phyloP scores from a whole-genome alignment of 1,140 invertebrate species.

The Trichonephila inaurata region DNA sequence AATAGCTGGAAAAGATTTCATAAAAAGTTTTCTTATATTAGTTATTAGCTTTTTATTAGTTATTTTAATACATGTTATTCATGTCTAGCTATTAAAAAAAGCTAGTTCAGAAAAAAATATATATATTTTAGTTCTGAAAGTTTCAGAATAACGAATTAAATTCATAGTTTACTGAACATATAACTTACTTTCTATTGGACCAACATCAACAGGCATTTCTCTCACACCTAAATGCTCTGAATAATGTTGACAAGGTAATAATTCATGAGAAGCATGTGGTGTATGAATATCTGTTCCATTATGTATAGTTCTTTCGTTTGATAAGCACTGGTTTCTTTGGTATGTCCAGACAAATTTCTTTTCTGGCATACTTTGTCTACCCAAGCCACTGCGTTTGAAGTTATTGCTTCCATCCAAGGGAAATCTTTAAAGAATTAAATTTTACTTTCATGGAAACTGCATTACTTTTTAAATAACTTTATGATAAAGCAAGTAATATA shows the following conservation, averaged over 20 bases:
- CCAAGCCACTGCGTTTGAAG: constrained; percentile 86
- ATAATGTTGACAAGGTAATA: background rate
- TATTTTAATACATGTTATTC: too few species aligned
- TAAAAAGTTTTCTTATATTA: too few species aligned
- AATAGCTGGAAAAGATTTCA: too few species aligned
- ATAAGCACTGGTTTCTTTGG: constrained; percentile 32
- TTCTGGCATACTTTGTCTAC: constrained; percentile 97
- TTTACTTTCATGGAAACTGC: background rate
- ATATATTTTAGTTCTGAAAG: too few species aligned
- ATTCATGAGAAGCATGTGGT: background rate
- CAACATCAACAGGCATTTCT: constrained; percentile 74
- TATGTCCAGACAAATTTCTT: constrained; percentile 86
- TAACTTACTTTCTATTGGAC: constrained; percentile 70
- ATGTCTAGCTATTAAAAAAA: too few species aligned
- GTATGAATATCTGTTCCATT: background rate
- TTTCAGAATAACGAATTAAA: too few species aligned
- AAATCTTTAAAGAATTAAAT: background rate
- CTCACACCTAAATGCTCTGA: background rate
- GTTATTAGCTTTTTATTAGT: too few species aligned
- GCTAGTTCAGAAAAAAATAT: too few species aligned
- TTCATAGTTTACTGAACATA: background rate
- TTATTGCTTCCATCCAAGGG: constrained; percentile 15
- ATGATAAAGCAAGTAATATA: too few species aligned
- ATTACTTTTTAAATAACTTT: too few species aligned
- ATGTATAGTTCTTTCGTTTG: constrained; percentile 3